Evolutionary conservation across 2,113 vertebrate species (phyloP).

Genomic region (Puffinus mauretanicus): DNA sequence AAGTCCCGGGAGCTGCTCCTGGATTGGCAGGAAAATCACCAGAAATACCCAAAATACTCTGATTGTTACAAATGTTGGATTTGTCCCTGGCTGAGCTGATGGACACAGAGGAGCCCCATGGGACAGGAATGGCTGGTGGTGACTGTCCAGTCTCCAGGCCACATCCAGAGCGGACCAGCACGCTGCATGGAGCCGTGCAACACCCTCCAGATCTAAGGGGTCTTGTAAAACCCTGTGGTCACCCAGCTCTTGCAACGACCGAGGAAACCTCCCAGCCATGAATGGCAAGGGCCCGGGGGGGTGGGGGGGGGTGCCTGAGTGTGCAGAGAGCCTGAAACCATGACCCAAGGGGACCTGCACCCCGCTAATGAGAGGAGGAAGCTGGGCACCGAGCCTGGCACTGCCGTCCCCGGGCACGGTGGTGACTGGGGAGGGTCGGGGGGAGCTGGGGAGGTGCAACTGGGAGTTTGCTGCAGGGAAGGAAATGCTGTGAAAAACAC

Average conservation of each 20-base stretch:
- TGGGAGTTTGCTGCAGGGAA: background rate
- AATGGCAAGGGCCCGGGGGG: fast-evolving
- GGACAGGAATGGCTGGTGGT: background rate
- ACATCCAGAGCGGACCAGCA: background rate
- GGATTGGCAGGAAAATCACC: background rate
- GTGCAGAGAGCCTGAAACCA: background rate
- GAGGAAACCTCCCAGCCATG: fast-evolving
- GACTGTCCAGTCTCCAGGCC: background rate
- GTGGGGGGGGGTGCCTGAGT: fast-evolving
- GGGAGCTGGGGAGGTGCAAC: background rate
- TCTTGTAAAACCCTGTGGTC: background rate
- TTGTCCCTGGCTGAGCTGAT: background rate
- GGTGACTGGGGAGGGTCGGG: background rate
- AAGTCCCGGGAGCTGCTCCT: background rate
- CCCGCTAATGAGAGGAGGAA: background rate
- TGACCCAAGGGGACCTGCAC: background rate
- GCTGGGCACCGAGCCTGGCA: background rate
- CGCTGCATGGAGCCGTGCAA: fast-evolving
- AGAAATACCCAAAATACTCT: background rate
- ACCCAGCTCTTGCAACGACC: too few species aligned
- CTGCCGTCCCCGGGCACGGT: fast-evolving
- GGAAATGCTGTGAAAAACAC: background rate
- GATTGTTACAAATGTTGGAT: background rate
- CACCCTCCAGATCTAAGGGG: background rate
- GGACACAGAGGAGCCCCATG: background rate